Percentiles rank a stretch among this genome's conserved stretches.
Conservation (phyloP, 1,140 invertebrate genomes). For the Bombus waltoni region DNA sequence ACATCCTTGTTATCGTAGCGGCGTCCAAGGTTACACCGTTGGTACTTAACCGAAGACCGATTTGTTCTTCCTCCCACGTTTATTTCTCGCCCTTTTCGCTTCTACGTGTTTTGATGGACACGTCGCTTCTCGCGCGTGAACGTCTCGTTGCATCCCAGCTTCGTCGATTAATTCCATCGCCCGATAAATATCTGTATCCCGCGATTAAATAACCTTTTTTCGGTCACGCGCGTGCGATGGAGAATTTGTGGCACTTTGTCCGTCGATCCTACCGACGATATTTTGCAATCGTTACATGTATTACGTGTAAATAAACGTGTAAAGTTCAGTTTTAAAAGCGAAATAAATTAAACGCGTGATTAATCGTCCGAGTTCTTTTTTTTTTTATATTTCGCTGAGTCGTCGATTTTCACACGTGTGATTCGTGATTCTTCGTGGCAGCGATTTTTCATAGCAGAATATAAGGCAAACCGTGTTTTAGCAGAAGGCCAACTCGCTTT, state of each 20-base stretch:
- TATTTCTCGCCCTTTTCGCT: not conserved
- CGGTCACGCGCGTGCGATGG: not conserved
- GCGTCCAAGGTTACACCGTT: slow-evolving; percentile 69
- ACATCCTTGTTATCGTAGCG: slow-evolving; percentile 75
- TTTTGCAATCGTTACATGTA: not conserved
- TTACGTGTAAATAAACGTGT: not conserved
- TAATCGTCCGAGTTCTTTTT: not conserved
- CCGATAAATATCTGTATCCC: not conserved
- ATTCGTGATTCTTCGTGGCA: not conserved
- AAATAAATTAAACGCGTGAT: not conserved
- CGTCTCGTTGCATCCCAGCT: not conserved
- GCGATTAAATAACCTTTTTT: not conserved
- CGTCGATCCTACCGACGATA: not conserved
- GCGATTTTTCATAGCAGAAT: slow-evolving; percentile 34
- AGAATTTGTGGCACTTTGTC: not conserved
- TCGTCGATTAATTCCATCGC: not conserved
- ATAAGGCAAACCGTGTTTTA: not conserved
- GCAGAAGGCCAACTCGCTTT: not conserved
- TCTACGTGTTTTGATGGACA: not conserved
- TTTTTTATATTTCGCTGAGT: not conserved
- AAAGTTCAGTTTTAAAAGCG: not conserved
- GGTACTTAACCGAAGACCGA: slow-evolving; percentile 34
- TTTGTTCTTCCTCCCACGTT: slow-evolving; percentile 36
- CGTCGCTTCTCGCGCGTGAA: not conserved
- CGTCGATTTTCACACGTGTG: slow-evolving; percentile 4